Conservation (phyloP, 2,888 invertebrate genomes). For the Chalcis sispes region DNA sequence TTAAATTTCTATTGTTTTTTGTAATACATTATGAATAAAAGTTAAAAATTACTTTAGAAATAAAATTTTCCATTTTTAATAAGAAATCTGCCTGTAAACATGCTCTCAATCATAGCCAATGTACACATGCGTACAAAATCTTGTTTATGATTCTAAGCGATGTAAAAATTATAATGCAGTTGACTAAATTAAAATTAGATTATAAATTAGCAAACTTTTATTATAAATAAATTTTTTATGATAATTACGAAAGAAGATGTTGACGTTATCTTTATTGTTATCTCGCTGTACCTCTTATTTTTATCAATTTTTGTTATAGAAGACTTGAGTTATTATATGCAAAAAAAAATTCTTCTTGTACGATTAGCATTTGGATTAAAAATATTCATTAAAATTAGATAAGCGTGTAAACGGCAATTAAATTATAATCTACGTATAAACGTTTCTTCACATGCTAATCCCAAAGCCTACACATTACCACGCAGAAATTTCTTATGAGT, state of each 20-base stretch:
- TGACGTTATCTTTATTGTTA: not conserved
- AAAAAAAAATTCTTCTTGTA: not conserved
- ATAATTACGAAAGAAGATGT: not conserved
- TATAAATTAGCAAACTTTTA: not conserved
- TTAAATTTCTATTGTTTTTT: too few species aligned
- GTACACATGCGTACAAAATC: too few species aligned
- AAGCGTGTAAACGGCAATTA: slow-evolving; percentile 41
- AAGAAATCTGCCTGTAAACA: too few species aligned
- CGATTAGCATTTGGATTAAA: not conserved
- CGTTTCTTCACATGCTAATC: slow-evolving; percentile 7
- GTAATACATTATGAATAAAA: too few species aligned
- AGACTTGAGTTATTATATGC: not conserved
- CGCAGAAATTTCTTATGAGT: not conserved
- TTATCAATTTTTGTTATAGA: not conserved
- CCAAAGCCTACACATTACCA: slow-evolving; percentile 1
- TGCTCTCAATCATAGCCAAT: too few species aligned
- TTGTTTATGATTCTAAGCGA: too few species aligned
- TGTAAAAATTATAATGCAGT: not conserved
- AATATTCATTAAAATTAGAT: not conserved
- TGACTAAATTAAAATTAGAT: not conserved
- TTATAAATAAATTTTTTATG: not conserved
- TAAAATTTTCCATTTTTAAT: too few species aligned
- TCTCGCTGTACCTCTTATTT: not conserved
- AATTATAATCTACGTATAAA: slow-evolving; percentile 13
- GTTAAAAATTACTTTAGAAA: too few species aligned